Evolutionary conservation across 1,140 invertebrate species (phyloP).

Genomic region (Halictus rubicundus): DNA sequence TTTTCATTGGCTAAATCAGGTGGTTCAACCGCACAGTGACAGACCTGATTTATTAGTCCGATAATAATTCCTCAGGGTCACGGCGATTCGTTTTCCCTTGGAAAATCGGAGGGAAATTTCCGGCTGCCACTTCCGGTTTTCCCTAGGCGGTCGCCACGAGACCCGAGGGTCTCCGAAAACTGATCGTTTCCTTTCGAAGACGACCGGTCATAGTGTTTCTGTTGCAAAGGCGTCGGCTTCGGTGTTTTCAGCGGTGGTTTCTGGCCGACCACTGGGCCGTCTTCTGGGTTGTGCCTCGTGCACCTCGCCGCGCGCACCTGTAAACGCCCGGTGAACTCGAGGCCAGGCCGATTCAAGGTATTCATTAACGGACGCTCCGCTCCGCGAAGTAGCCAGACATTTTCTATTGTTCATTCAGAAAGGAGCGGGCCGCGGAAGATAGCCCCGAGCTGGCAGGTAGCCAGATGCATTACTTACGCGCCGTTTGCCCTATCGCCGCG

Average conservation of each 20-base stretch:
- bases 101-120: too few relatives aligned
- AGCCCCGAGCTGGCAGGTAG: constrained; percentile 59
- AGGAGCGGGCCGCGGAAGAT: constrained; percentile 56
- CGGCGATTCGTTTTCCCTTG: too few relatives aligned
- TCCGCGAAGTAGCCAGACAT: constrained; percentile 61
- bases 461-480: constrained; percentile 50
- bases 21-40: too few relatives aligned
- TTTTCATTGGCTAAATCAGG: too few relatives aligned
- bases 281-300: constrained; percentile 13
- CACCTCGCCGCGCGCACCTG: constrained; percentile 45
- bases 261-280: neutral
- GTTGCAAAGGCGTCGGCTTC: too few relatives aligned
- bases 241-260: neutral
- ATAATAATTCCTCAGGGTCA: too few relatives aligned
- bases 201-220: too few relatives aligned
- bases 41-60: too few relatives aligned
- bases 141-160: too few relatives aligned
- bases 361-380: constrained; percentile 61
- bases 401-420: constrained; percentile 68
- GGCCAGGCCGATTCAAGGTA: constrained; percentile 65
- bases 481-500: constrained; percentile 14
- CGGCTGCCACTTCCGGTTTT: too few relatives aligned
- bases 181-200: too few relatives aligned
- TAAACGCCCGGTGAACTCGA: constrained; percentile 64
- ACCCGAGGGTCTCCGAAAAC: too few relatives aligned